Base-by-base conservation (phyloP, 2,888 invertebrate species). In the Nephrotoma appendiculata region DNA sequence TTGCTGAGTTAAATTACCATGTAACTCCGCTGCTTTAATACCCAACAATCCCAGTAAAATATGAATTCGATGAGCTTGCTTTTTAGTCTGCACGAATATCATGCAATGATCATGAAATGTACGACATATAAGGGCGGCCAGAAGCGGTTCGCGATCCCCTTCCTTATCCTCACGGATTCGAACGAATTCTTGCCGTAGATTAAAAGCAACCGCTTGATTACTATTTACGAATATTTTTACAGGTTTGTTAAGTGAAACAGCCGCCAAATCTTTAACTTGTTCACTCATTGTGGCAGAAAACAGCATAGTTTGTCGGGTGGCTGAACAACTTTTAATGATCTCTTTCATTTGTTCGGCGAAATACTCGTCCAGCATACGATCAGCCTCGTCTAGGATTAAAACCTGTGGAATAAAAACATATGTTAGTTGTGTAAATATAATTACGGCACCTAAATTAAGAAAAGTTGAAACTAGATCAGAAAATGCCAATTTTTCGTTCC, bases 251-350 rank as follows among this genome's bases (percentile, higher is more conserved):
- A 99, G 93, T 0, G 99, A 98, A 1, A 99, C 97, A 0, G 98
- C 95, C 0, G 98, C 98, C 87, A 99, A 92, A 91, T 98, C 98
- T 91, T 98, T 96, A 0, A 99, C 99, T 91, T 97, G 95, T 87
- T 99, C 99, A n/a, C 98, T 98, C 99, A 99, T 99, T 12, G 99
- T 99, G 48, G 99, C 99, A 0, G 99, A 99, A 93, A 99, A 99
- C 87, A 99, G 92, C 94, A 99, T 96, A 0, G 98, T 99, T 92
- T 99, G 99, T 9, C 99, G 93, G 15, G 96, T 97, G 87, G 95
- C 94, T 0, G 98, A 94, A 91, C 99, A 99, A 89, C 98, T 96
- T 19, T 95, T 95, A 86, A 99, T 97, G 89, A 99, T 97, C 92
- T 99, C 98, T 90, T 98, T 99, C 98, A 99, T 98, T 92, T 99